Base-by-base conservation (phyloP, 2,113 vertebrate species). In the Gambusia holbrooki region DNA sequence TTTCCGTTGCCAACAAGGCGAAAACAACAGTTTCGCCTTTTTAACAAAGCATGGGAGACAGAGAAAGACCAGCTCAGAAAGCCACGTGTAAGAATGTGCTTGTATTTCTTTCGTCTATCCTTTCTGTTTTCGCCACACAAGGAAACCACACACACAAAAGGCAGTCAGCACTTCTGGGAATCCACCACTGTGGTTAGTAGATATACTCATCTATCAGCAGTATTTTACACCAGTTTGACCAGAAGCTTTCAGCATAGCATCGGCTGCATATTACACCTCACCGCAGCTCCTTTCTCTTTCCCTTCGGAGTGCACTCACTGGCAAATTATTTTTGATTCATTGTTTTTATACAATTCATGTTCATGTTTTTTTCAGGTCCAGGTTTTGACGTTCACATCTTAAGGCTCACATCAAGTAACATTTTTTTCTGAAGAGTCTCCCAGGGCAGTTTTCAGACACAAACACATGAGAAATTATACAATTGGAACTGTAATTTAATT, bases 211-310 rank as follows among this genome's bases (percentile, higher is more conserved):
- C 69, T 69, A 65, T 73, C 1, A 25, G 82, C 62, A 80, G 75
- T 61, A 73, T 79, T 67, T 86, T 84, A 73, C 64, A 84, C 72
- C 73, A 83, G 78, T 69, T 83, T 73, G 71, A 84, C 79, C 77
- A 73, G 86, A 48, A 82, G 84, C 81, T 89, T 81, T 88, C 79
- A 89, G 76, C 42, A 29, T 42, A 29, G 63, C 75, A 86, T 88
- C 63, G 28, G 60, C 77, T 87, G 84, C 87, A 82, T 62, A 60
- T 66, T 37, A 29, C 64, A 40, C 62, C 76, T 71, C 37, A 67
- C 82, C 69, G 75, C n/a, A 68, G 75, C 76, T 74, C 42, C 27
- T 75, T 69, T 60, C 37, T 48, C 32, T 76, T 73, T 48, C 69
- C 22, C 30, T 65, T 72, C 72, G 58, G 73, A 84, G 66, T 14